These are phyloP conservation scores for Iphiclides podalirius DNA, from an alignment of 2,888 invertebrate genomes.

Conservation along the genomic window DNA sequence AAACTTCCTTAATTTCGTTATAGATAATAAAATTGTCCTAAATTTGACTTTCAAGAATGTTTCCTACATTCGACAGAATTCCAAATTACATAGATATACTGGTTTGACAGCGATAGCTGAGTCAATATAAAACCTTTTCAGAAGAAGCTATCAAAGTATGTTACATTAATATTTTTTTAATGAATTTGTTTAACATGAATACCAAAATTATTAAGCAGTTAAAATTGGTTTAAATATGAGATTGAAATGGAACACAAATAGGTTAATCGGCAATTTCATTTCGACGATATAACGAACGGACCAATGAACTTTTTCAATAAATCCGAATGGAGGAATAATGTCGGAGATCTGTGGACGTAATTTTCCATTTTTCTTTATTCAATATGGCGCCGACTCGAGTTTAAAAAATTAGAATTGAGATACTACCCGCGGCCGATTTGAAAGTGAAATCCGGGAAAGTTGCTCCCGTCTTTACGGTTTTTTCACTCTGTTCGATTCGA, in stretches of 20 bases:
- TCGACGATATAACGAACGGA: conserved; percentile 31
- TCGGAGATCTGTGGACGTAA: conserved; percentile 29
- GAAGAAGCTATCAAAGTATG: no score
- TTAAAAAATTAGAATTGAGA: conserved; percentile 35
- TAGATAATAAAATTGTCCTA: no score
- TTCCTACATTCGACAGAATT: no score
- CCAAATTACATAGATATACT: no score
- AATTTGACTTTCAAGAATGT: no score
- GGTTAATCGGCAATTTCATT: conserved; percentile 15
- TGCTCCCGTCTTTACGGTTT: conserved; percentile 24
- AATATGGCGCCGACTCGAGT: conserved; percentile 38
- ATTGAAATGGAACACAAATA: conserved; percentile 3
- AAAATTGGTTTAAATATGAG: not conserved
- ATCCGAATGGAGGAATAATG: conserved; percentile 42
- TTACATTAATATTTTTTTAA: no score
- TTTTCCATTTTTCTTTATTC: conserved; percentile 37
- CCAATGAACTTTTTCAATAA: conserved; percentile 65
- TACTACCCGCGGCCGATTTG: conserved; percentile 23
- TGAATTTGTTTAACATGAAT: not conserved
- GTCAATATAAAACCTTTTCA: no score
- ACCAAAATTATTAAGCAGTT: not conserved
- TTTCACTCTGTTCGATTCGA: conserved; percentile 17
- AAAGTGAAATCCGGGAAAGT: conserved; percentile 18
- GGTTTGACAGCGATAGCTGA: no score
- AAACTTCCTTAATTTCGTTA: no score